phyloP scores from a whole-genome alignment of 2,113 vertebrate species.

The Turnix velox region DNA sequence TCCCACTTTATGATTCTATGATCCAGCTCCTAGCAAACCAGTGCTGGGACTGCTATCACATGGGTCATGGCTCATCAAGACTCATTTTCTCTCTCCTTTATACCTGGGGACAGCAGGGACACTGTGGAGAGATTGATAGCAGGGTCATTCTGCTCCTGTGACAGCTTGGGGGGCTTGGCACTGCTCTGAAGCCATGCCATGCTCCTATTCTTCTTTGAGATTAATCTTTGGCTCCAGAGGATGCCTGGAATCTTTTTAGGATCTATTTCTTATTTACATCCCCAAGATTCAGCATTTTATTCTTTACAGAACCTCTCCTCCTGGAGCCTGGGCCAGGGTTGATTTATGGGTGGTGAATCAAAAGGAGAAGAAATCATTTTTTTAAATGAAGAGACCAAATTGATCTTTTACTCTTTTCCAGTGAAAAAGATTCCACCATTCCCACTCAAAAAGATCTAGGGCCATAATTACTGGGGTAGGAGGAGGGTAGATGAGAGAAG shows the following conservation, averaged over 20 bases:
- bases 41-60: background rate
- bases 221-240: background rate
- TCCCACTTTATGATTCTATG: no score
- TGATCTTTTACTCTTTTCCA: background rate
- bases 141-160: background rate
- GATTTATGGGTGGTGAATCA: background rate
- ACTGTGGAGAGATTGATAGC: background rate
- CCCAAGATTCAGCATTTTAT: background rate
- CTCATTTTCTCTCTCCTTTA: background rate
- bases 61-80: background rate
- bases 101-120: background rate
- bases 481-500: background rate
- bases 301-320: background rate
- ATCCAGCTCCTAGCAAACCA: background rate
- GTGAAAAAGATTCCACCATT: background rate
- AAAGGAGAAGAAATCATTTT: background rate
- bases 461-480: background rate
- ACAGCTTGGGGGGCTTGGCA: accelerated
- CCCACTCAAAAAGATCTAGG: background rate
- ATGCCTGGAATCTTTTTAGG: background rate
- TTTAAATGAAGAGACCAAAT: slow-evolving; percentile 20
- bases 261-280: background rate
- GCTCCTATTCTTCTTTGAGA: background rate
- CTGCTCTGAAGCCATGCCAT: background rate
- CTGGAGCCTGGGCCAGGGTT: background rate